A percentile compares a stretch with the other conserved stretches of the same genome.
phyloP scores from a whole-genome alignment of 2,113 vertebrate genomes.

The Acanthisitta chloris region DNA sequence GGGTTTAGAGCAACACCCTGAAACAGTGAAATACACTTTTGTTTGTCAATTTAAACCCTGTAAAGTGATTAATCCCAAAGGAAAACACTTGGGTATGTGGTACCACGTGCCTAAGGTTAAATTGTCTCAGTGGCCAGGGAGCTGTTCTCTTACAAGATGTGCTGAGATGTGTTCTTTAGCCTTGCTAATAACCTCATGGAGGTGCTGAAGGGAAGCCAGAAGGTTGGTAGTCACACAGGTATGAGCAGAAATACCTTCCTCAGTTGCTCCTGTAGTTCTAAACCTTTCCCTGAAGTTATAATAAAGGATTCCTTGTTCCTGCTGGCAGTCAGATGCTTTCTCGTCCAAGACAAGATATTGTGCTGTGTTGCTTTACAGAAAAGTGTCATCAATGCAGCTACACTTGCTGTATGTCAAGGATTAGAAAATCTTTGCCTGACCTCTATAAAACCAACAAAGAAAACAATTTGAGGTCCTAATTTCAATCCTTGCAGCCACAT shows the following conservation, averaged over 20 bases:
- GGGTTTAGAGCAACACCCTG: not conserved
- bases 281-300: not conserved
- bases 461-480: accelerated
- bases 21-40: not conserved
- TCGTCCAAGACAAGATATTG: not conserved
- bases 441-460: not conserved
- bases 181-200: not conserved
- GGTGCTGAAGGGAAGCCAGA: not conserved
- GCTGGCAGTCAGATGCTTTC: not conserved
- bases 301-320: not conserved
- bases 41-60: not conserved
- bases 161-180: not conserved
- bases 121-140: not conserved
- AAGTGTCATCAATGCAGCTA: accelerated
- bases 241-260: not conserved
- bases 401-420: accelerated
- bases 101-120: not conserved
- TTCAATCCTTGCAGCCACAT: accelerated
- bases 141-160: not conserved
- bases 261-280: not conserved
- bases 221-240: not conserved
- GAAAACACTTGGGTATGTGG: accelerated
- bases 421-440: not conserved
- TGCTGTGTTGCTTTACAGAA: too few relatives aligned
- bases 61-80: not conserved